phyloP scores from a whole-genome alignment of 2,797 vertebrate species.

The Cyprinodon diabolis region DNA sequence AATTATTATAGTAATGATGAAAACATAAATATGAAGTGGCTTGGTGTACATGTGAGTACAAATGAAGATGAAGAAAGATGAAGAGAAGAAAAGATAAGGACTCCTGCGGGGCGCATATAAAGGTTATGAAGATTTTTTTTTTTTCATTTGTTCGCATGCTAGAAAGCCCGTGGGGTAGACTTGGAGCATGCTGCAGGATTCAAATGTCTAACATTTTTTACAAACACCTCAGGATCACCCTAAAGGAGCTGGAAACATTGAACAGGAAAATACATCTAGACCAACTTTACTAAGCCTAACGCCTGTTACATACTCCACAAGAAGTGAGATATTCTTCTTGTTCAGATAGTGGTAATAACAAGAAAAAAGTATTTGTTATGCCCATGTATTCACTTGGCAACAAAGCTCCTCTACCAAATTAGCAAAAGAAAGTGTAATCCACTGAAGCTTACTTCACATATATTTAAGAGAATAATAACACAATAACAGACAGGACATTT shows the following conservation, averaged over 20 bases:
- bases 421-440: too few relatives aligned
- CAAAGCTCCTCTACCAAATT: too few relatives aligned
- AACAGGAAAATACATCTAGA: constrained; percentile 6
- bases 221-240: constrained; percentile 9
- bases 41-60: not conserved
- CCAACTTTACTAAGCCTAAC: not conserved
- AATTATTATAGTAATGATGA: not conserved
- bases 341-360: too few relatives aligned
- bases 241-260: constrained; percentile 2
- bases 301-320: not conserved
- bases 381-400: too few relatives aligned
- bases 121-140: constrained; percentile 5
- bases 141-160: not conserved
- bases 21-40: not conserved
- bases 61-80: not conserved
- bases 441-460: too few relatives aligned
- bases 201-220: constrained; percentile 16
- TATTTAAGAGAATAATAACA: too few relatives aligned
- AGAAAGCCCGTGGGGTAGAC: not conserved
- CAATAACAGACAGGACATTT: too few relatives aligned
- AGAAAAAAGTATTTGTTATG: too few relatives aligned
- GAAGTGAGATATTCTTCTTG: too few relatives aligned
- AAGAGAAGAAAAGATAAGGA: not conserved
- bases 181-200: constrained; percentile 10
- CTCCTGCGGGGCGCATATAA: not conserved